Conservation (phyloP, 2,797 vertebrate genomes). For the Chelonia mydas region DNA sequence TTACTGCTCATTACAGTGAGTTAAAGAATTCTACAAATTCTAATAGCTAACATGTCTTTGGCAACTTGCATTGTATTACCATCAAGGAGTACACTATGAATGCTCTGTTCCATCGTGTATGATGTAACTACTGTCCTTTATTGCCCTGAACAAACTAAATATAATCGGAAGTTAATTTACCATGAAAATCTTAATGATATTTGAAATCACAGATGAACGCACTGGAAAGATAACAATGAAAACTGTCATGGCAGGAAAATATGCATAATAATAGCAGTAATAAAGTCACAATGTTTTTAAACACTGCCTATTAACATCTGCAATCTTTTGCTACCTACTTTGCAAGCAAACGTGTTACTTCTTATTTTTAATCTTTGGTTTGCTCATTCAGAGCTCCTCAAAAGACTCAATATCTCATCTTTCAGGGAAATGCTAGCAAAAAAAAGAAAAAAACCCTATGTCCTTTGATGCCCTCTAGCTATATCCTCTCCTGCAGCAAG, state of each 20-base stretch:
- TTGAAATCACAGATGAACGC: slow-evolving; percentile 62
- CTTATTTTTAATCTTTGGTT: slow-evolving; percentile 25
- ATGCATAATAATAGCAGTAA: slow-evolving; percentile 28
- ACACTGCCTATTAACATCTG: neutral
- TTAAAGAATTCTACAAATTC: neutral
- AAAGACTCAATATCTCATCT: neutral
- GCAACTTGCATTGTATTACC: neutral
- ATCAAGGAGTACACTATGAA: neutral
- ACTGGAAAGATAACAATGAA: slow-evolving; percentile 51
- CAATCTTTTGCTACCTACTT: slow-evolving; percentile 12
- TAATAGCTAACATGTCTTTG: neutral
- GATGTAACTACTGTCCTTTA: neutral
- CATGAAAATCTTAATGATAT: slow-evolving; percentile 66
- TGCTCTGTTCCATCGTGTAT: neutral
- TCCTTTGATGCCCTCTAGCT: slow-evolving; percentile 30
- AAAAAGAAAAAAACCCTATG: neutral
- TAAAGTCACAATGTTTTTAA: slow-evolving; percentile 44
- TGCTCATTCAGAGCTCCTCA: slow-evolving; percentile 9
- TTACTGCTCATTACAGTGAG: neutral
- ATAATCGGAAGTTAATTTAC: slow-evolving; percentile 69
- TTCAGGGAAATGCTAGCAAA: neutral
- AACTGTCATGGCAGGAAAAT: slow-evolving; percentile 31
- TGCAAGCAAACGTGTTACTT: neutral
- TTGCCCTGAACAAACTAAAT: slow-evolving; percentile 22
- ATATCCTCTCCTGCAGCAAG: neutral